phyloP scores from a whole-genome alignment of 2,113 vertebrate genomes.

The Trochalopteron elliotii region DNA sequence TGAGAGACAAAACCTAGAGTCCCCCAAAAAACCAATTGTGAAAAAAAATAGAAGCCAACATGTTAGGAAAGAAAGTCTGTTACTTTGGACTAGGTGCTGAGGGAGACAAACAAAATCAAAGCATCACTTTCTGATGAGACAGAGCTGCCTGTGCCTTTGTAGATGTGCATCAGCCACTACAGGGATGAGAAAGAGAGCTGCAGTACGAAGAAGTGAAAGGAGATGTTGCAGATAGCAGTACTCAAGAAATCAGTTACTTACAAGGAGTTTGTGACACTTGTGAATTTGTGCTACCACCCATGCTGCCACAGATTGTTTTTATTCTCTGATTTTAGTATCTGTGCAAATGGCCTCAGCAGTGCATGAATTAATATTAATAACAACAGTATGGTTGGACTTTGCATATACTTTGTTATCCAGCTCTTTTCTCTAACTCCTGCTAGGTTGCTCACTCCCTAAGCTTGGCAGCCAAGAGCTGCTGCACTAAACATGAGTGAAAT shows the following conservation, averaged over 20 bases:
- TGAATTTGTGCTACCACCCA: not conserved
- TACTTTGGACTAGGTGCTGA: not conserved
- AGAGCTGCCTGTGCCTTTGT: not conserved
- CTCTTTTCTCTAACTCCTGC: conserved; percentile 50
- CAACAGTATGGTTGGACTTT: not conserved
- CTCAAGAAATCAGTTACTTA: not conserved
- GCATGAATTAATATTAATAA: conserved; percentile 39
- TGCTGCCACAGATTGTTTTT: conserved; percentile 2
- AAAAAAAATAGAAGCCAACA: not conserved
- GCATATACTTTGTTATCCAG: conserved; percentile 29
- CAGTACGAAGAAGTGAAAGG: not conserved
- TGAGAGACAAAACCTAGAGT: not conserved
- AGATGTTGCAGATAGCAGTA: not conserved
- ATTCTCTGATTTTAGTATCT: conserved; percentile 36
- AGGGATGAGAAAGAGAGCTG: not conserved
- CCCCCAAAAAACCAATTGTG: fast-evolving
- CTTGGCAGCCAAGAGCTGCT: conserved; percentile 57
- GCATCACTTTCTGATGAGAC: not conserved
- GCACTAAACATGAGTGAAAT: conserved; percentile 67
- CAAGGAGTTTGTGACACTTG: conserved; percentile 6
- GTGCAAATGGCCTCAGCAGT: conserved; percentile 20
- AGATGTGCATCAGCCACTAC: not conserved
- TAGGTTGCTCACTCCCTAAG: conserved; percentile 29
- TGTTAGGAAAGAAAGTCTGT: not conserved
- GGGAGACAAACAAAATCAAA: not conserved